Evolutionary conservation across 92 coral and sea anemone species (phyloP), one percentile per base, ranked within the genome.

Genomic region (Porites divaricata): DNA sequence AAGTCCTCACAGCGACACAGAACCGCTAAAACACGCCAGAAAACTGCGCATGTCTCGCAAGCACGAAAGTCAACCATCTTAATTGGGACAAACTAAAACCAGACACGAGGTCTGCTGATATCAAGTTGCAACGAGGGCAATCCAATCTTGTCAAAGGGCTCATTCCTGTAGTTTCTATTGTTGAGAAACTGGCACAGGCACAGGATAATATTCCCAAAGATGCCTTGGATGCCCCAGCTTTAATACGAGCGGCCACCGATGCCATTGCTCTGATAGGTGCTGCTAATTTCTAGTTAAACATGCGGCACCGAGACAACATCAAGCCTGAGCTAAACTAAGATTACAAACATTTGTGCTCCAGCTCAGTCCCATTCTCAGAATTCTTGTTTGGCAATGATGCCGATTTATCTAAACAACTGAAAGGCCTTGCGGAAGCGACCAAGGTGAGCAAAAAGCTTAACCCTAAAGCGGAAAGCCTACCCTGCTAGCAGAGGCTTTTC

Each of bases 351-450:
- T 67, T 89, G 14, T 89, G 92, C 84, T 89, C 86, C 28, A 59
- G 25, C 49, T 76, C 92, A 19, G 92, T 84, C 35, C 89, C 86
- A 23, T 79, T 84, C 65, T 78, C 89, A 26, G 92, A 89, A 20
- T 78, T 59, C 72, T 70, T 89, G 26, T 89, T 84, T 74, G 83
- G 92, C 35, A 83, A 79, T 72, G 91, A 81, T 63, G n/a, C 87
- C 9, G 85, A 89, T 82, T 59, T 83, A 22, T 89, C 92, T 64
- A 78, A 83, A 84, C 92, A 89, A 73, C 88, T 89, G 62, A 89
- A 89, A 84, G 92, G 84, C 58, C 67, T 89, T 10, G 92, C 76
- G 11, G 76, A 72, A 48, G 61, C 76, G 25, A 72, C 76, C 61
- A 49, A 72, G 23, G 76, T 49, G 49, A 72, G 41, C 74, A 83